A percentile compares a stretch with the other conserved stretches of the same genome.
These are phyloP conservation scores for Ancistrus triradiatus DNA, from an alignment of 2,113 vertebrate species.

Conservation along the genomic window DNA sequence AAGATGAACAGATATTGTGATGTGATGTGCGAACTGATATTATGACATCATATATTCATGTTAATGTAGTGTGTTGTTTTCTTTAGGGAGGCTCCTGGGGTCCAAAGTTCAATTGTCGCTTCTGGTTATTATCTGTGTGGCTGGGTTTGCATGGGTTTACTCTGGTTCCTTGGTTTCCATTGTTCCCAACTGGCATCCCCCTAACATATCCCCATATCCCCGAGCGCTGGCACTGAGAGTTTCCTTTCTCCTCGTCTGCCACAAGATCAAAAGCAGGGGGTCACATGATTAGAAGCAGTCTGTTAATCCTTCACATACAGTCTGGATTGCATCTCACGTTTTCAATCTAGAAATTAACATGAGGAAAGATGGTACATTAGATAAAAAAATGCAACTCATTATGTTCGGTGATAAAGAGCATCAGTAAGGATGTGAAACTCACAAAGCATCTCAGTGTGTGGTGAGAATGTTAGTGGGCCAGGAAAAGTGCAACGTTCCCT, in stretches of 20 bases:
- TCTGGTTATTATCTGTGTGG: too few relatives aligned
- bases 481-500: slow-evolving; percentile 53
- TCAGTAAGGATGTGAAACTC: slow-evolving; percentile 50
- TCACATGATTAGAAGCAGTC: slow-evolving; percentile 71
- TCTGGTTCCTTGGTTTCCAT: too few relatives aligned
- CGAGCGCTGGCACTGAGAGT: background rate
- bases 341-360: background rate
- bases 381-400: slow-evolving; percentile 55
- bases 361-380: slow-evolving; percentile 35
- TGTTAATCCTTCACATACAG: slow-evolving; percentile 70
- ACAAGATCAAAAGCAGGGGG: slow-evolving; percentile 62
- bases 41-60: too few relatives aligned
- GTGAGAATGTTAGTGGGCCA: slow-evolving; percentile 58
- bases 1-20: too few relatives aligned
- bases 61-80: too few relatives aligned
- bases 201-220: background rate
- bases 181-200: slow-evolving; percentile 56
- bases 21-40: too few relatives aligned
- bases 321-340: slow-evolving; percentile 58
- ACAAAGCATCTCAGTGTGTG: slow-evolving; percentile 67
- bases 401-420: slow-evolving; percentile 50
- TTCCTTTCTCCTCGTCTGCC: background rate
- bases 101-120: too few relatives aligned
- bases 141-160: too few relatives aligned
- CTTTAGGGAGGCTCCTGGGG: too few relatives aligned